These are phyloP conservation scores for Dyspetes luteomarginatus DNA, from an alignment of 2,888 invertebrate species.

Conservation along the genomic window DNA sequence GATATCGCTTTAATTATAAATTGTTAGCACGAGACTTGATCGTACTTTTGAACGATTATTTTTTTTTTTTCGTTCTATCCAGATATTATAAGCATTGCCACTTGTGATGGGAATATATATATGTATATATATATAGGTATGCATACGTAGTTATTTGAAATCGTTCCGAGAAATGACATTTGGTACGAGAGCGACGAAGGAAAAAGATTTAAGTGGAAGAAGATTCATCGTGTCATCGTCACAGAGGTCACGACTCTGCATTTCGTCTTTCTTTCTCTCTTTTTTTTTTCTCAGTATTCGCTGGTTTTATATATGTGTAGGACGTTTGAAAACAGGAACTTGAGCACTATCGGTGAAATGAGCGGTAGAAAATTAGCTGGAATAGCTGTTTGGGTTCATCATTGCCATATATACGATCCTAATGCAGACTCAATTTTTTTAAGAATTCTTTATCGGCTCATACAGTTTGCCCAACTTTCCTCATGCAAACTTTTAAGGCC, in stretches of 20 bases:
- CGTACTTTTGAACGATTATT: constrained; percentile 9
- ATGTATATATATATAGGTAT: neutral
- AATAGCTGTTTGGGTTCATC: neutral
- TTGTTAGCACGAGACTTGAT: constrained; percentile 30
- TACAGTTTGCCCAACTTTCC: too few species aligned
- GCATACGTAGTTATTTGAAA: constrained; percentile 24
- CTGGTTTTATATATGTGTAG: neutral
- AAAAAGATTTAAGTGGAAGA: constrained; percentile 26
- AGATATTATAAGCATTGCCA: constrained; percentile 9
- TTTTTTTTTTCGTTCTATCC: constrained; percentile 41
- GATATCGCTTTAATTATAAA: constrained; percentile 33
- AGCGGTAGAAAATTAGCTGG: neutral
- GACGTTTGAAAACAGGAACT: neutral
- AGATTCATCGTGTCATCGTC: constrained; percentile 31
- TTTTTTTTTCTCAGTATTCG: neutral
- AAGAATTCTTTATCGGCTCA: too few species aligned
- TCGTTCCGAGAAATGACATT: constrained; percentile 55
- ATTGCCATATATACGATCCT: neutral
- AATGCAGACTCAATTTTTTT: too few species aligned
- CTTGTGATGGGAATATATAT: neutral
- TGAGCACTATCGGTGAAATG: neutral
- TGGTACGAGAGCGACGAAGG: constrained; percentile 1
- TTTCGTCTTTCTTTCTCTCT: constrained; percentile 21
- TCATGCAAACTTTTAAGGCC: too few species aligned
- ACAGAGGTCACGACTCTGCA: constrained; percentile 25